These are phyloP conservation scores for Drosophila setifemur DNA, from an alignment of 1,140 invertebrate species.

Conservation along the genomic window DNA sequence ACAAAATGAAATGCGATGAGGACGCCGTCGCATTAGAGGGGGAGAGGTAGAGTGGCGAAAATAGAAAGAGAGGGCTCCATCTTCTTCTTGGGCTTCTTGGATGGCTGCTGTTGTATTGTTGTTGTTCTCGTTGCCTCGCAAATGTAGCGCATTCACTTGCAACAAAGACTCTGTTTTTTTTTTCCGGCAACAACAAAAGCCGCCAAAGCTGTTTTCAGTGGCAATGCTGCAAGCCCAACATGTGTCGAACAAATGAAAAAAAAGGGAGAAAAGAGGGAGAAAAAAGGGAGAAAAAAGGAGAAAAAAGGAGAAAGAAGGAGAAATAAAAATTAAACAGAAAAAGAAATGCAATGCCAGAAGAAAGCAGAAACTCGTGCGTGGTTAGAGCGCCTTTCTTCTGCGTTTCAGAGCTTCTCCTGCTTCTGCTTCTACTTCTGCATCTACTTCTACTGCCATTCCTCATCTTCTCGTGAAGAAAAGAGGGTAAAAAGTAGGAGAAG, in stretches of 20 bases:
- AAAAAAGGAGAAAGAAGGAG: too few relatives aligned
- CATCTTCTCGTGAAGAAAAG: neutral
- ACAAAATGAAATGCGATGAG: conserved; percentile 50
- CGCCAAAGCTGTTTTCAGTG: conserved; percentile 41
- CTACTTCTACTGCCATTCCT: neutral
- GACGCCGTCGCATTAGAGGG: conserved; percentile 11
- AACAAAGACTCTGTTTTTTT: conserved; percentile 58
- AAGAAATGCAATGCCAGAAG: conserved; percentile 4
- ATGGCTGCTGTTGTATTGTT: too few relatives aligned
- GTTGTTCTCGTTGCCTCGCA: conserved; percentile 26
- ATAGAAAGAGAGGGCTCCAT: neutral
- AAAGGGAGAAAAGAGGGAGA: neutral
- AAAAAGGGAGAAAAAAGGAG: neutral
- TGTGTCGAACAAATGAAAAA: conserved; percentile 25
- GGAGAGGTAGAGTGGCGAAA: neutral
- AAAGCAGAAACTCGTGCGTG: conserved; percentile 13
- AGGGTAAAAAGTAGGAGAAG: conserved; percentile 2
- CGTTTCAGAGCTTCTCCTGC: neutral
- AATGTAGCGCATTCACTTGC: conserved; percentile 68
- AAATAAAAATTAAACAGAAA: neutral
- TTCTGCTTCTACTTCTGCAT: neutral
- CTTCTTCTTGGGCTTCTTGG: neutral
- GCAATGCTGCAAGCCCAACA: conserved; percentile 32
- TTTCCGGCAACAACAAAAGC: conserved; percentile 48
- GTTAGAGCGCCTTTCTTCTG: conserved; percentile 9